These are phyloP conservation scores for Pycnonotus jocosus DNA, from an alignment of 2,113 vertebrate species.

Conservation along the genomic window DNA sequence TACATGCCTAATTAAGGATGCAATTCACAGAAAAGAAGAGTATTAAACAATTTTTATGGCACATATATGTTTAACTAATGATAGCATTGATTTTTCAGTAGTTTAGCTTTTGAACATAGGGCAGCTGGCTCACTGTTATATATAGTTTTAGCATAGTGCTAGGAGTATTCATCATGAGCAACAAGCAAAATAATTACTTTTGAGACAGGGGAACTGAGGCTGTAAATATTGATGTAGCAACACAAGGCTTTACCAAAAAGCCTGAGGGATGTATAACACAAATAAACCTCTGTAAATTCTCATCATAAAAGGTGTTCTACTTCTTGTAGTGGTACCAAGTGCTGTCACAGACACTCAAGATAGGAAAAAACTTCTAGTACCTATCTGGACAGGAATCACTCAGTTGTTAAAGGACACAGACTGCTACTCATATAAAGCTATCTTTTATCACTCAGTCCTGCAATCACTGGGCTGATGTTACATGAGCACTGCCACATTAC, in stretches of 20 bases:
- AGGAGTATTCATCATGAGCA: background rate
- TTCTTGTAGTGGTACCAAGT: background rate
- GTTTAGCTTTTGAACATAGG: background rate
- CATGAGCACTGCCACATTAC: background rate
- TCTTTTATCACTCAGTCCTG: background rate
- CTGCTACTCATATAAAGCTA: background rate
- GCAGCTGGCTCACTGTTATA: background rate
- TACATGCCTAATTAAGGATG: background rate
- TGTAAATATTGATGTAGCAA: background rate
- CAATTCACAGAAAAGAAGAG: background rate
- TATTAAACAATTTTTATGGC: background rate
- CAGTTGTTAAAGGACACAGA: background rate
- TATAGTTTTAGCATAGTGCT: background rate
- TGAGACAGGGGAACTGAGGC: background rate
- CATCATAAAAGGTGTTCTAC: background rate
- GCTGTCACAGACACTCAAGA: background rate
- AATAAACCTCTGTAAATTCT: background rate
- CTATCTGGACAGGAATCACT: background rate
- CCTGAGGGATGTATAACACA: background rate
- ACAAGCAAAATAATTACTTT: conserved; percentile 39
- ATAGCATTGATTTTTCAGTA: conserved; percentile 15
- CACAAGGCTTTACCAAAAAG: background rate
- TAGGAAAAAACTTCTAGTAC: background rate
- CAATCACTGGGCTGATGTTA: accelerated
- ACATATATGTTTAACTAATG: conserved; percentile 14